These are phyloP conservation scores for Simalia tracyae DNA, from an alignment of 2,797 vertebrate genomes.

Conservation along the genomic window DNA sequence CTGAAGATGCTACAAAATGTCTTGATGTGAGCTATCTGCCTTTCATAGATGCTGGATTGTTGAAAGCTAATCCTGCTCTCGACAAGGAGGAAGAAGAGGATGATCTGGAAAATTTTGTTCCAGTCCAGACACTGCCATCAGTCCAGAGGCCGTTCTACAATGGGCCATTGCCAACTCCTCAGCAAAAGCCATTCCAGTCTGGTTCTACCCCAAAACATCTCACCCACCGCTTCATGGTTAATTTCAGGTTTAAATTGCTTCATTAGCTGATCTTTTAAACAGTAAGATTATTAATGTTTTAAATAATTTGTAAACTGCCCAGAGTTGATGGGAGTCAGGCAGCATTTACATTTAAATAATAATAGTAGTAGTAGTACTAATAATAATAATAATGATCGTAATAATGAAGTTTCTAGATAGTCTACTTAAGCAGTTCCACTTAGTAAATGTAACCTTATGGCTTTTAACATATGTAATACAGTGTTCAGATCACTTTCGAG, in stretches of 20 bases:
- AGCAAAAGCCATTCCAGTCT: constrained; percentile 90
- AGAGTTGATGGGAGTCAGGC: neutral
- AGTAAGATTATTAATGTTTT: neutral
- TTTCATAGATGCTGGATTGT: constrained; percentile 78
- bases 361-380: neutral
- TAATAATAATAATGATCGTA: neutral
- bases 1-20: neutral
- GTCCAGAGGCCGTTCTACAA: constrained; percentile 77
- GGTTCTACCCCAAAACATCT: constrained; percentile 91
- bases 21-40: neutral
- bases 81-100: constrained; percentile 72
- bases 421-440: neutral
- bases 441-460: neutral
- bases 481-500: neutral
- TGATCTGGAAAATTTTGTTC: constrained; percentile 61
- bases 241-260: neutral
- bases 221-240: constrained; percentile 94
- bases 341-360: neutral
- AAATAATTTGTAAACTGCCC: neutral
- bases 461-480: neutral
- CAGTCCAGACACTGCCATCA: constrained; percentile 50
- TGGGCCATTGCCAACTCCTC: constrained; percentile 86
- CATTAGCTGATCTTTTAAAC: constrained; percentile 1
- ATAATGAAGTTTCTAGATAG: neutral
- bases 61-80: constrained; percentile 70